Evolutionary conservation across 2,888 invertebrate genomes (phyloP), one percentile per base, ranked within the genome.

Genomic region (Myathropa florea): DNA sequence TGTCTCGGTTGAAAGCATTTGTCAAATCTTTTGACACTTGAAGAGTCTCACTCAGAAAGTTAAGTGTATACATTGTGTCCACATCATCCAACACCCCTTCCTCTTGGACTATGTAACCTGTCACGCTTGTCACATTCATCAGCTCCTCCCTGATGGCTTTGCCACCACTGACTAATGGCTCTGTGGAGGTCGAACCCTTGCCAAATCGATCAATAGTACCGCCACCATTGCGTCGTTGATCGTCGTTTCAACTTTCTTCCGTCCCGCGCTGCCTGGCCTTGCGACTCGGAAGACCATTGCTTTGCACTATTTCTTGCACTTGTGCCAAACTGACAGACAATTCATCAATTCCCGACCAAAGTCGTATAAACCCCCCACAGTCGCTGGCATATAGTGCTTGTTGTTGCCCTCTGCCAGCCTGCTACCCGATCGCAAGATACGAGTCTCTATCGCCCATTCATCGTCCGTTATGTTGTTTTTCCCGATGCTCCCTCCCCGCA

Each of bases 281-380:
- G 75, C 46, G 18, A 53, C 65, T 67, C 24, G 23, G 61, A 81
- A 81, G 76, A 77, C 72, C 68, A 68, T 36, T 28, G 70, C 55
- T 53, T 60, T 77, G 68, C 46, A 64, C 36, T 55, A 71, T 83
- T 82, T 83, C 57, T 83, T 79, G 73, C 36, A 39, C 23, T 67
- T 64, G 59, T 73, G 82, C 85, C 85, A 82, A 85, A 60, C 55
- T 67, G 72, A 68, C 53, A 60, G 73, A 83, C 61, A 75, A 84
- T 80, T 46, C 68, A 71, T 70, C 75, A 71, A 76, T n/a, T n/a
- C 39, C 36, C 36, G 14, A 39, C 36, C n/a, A 39, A 12, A 46
- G n/a, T n/a, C 30, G 30, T 30, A 12, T 2, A 33, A 3, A 12
- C 33, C 7, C 46, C 46, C 18, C 46, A 4, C 12, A n/a, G 14